phyloP scores from a whole-genome alignment of 2,797 vertebrate species.

The Gadopsis bispinosus region DNA sequence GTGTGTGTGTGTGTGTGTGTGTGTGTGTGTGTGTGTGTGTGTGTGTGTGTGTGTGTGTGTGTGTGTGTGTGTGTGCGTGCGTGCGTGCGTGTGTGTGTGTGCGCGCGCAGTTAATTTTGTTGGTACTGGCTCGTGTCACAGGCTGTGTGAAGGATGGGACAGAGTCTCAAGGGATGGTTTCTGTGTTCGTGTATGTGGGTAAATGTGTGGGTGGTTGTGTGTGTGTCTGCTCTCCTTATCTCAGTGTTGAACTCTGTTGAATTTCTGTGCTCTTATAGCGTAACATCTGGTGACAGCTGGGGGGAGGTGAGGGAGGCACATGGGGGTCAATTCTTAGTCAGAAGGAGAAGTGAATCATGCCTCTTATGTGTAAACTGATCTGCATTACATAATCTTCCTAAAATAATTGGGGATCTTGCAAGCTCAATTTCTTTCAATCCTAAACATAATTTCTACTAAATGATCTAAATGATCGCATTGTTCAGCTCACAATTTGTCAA shows the following conservation, averaged over 20 bases:
- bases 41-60: no score
- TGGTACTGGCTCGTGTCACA: conserved; percentile 36
- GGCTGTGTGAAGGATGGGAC: conserved; percentile 24
- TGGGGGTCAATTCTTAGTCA: conserved; percentile 51
- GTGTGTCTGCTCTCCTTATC: conserved; percentile 36
- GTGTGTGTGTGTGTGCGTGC: no score
- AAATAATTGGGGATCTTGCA: neutral
- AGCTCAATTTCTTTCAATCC: neutral
- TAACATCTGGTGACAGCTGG: conserved; percentile 65
- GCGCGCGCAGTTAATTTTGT: neutral
- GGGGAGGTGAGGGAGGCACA: conserved; percentile 27
- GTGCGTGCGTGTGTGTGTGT: conserved; percentile 5
- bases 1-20: no score
- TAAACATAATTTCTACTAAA: neutral
- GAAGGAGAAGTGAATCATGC: conserved; percentile 59
- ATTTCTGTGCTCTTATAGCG: conserved; percentile 15
- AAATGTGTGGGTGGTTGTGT: conserved; percentile 23
- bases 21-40: no score
- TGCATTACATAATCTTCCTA: conserved; percentile 31
- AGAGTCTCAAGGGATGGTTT: conserved; percentile 17
- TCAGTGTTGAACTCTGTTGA: conserved; percentile 56
- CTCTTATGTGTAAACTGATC: conserved; percentile 17
- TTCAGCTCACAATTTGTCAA: neutral
- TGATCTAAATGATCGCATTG: neutral
- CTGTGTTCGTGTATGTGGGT: neutral